Evolutionary conservation across 2,888 invertebrate genomes (phyloP).

Genomic region (Leucophora obtusa): DNA sequence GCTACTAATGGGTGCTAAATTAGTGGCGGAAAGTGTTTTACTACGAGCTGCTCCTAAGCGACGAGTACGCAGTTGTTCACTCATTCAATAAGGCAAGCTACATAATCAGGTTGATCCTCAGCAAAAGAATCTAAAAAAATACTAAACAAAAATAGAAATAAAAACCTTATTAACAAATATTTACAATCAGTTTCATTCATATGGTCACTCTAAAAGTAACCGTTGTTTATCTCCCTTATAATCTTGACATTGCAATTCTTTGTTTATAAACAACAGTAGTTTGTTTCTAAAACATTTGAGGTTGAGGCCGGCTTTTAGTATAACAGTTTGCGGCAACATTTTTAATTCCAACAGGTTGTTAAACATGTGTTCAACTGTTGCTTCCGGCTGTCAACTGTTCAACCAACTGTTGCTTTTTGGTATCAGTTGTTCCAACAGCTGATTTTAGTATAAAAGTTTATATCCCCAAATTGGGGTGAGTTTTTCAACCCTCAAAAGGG

Average conservation of each 20-base stretch:
- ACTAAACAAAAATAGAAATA: conserved; percentile 12
- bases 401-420: conserved; percentile 29
- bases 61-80: conserved; percentile 75
- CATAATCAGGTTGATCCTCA: conserved; percentile 44
- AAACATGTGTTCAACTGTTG: conserved; percentile 34
- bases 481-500: conserved; percentile 9
- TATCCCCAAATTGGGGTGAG: background rate
- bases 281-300: conserved; percentile 25
- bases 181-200: too few relatives aligned
- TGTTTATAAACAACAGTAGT: conserved; percentile 7
- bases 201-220: conserved; percentile 23
- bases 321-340: conserved; percentile 28
- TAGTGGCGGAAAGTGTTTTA: conserved; percentile 65
- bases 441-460: conserved; percentile 42
- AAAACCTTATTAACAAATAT: too few relatives aligned
- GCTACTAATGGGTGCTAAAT: conserved; percentile 44
- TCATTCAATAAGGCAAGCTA: conserved; percentile 70
- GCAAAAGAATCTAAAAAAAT: conserved; percentile 36
- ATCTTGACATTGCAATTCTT: conserved; percentile 19
- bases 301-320: conserved; percentile 12
- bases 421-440: conserved; percentile 16
- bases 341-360: conserved; percentile 10
- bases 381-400: conserved; percentile 23
- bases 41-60: conserved; percentile 73
- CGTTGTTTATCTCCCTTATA: background rate